These are phyloP conservation scores for Drosophila bocki DNA, from an alignment of 1,140 invertebrate species.

Conservation along the genomic window DNA sequence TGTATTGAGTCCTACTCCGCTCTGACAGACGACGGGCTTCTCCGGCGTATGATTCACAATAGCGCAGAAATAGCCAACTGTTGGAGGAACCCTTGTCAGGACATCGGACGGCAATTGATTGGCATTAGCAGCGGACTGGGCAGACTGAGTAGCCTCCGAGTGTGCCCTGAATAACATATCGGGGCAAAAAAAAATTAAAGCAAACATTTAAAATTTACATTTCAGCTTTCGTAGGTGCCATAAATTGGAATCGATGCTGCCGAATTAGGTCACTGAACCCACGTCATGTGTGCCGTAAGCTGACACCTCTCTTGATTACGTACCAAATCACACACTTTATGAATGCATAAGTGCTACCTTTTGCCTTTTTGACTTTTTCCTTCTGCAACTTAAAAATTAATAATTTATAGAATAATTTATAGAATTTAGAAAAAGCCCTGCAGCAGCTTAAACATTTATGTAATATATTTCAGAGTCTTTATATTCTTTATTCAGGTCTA, in stretches of 20 bases:
- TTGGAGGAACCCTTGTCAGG: constrained; percentile 58
- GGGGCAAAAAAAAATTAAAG: constrained; percentile 39
- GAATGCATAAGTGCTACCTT: not conserved
- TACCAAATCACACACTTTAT: not conserved
- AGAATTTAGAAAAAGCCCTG: too few relatives aligned
- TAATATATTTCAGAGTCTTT: not conserved
- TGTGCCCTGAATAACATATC: constrained; percentile 57
- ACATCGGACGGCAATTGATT: constrained; percentile 64
- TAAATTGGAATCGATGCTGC: constrained; percentile 20
- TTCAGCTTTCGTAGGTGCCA: constrained; percentile 27
- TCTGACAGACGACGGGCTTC: constrained; percentile 27
- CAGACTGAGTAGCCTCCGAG: constrained; percentile 7
- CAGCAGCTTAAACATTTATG: too few relatives aligned
- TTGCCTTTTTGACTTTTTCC: not conserved
- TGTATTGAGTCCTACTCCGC: constrained; percentile 44
- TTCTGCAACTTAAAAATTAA: not conserved
- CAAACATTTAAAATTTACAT: constrained; percentile 34
- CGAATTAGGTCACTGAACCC: constrained; percentile 40
- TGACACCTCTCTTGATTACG: constrained; percentile 24
- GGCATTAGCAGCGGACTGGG: constrained; percentile 49
- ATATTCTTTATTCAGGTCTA: not conserved
- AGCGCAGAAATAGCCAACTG: constrained; percentile 55
- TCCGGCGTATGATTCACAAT: constrained; percentile 24
- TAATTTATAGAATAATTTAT: not conserved
- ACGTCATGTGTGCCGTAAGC: constrained; percentile 30